Conservation (phyloP, 1,140 invertebrate species). For the Choristoneura fumiferana region DNA sequence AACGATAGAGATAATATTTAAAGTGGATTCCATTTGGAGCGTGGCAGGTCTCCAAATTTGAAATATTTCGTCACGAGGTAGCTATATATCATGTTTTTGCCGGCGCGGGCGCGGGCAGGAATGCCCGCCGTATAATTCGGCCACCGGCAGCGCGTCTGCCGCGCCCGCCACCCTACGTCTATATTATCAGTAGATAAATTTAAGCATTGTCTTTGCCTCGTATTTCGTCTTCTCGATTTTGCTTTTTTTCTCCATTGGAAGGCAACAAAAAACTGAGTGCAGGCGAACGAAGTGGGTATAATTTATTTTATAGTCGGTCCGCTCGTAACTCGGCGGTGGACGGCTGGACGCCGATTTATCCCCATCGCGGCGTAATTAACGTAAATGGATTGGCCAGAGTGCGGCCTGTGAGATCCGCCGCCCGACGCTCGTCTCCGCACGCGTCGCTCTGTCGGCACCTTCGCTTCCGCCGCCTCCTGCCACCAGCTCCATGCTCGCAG, state of each 20-base stretch:
- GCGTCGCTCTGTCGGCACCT: conserved; percentile 23
- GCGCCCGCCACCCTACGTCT: conserved; percentile 70
- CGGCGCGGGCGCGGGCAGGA: conserved; percentile 49
- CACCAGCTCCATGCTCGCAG: conserved; percentile 22
- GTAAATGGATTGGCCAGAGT: conserved; percentile 73
- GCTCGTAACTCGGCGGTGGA: conserved; percentile 75
- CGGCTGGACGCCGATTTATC: conserved; percentile 77
- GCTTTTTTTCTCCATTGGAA: conserved; percentile 60
- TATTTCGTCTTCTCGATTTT: conserved; percentile 75
- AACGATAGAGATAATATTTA: conserved; percentile 66
- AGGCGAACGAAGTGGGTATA: conserved; percentile 77
- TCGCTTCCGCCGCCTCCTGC: conserved; percentile 29
- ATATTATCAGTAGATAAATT: conserved; percentile 79
- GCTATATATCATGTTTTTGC: conserved; percentile 77
- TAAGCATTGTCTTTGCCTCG: conserved; percentile 77
- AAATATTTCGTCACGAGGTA: conserved; percentile 75
- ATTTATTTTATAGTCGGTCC: conserved; percentile 77
- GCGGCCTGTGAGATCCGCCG: conserved; percentile 52
- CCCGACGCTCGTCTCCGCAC: conserved; percentile 24
- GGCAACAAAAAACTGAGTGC: conserved; percentile 75
- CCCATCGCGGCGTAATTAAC: conserved; percentile 75
- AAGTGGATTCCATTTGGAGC: conserved; percentile 69
- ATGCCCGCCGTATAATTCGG: conserved; percentile 75
- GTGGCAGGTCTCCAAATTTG: conserved; percentile 70
- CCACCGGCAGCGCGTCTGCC: conserved; percentile 69